These are phyloP conservation scores for Mycalesis mineus DNA, from an alignment of 2,888 invertebrate species.

Conservation along the genomic window DNA sequence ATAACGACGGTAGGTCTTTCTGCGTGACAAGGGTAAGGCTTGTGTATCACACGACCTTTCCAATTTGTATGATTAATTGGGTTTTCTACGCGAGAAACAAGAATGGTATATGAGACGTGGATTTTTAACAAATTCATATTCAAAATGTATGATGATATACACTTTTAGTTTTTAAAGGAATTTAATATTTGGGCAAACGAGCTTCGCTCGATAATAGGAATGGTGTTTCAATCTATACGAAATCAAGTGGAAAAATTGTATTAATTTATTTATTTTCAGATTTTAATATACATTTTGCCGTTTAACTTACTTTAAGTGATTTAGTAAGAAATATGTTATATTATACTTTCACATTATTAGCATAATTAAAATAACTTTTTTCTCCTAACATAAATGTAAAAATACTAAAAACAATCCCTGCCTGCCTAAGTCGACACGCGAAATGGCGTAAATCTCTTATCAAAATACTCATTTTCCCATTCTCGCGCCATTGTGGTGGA, in stretches of 20 bases:
- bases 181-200: too few species aligned
- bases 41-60: constrained; percentile 24
- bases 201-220: too few species aligned
- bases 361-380: too few species aligned
- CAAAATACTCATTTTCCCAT: constrained; percentile 52
- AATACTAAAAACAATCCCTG: constrained; percentile 37
- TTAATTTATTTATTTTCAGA: too few species aligned
- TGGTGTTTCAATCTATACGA: too few species aligned
- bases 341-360: too few species aligned
- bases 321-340: too few species aligned
- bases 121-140: neutral
- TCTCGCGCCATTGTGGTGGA: constrained; percentile 9
- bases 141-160: neutral
- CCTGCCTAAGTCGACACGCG: constrained; percentile 59
- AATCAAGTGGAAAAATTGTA: too few species aligned
- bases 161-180: neutral
- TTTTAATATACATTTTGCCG: too few species aligned
- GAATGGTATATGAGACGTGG: constrained; percentile 8
- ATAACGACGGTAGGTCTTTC: constrained; percentile 26
- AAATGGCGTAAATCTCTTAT: constrained; percentile 61
- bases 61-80: constrained; percentile 29
- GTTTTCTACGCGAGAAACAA: constrained; percentile 7
- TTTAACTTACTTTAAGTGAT: too few species aligned
- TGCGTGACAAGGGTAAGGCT: constrained; percentile 27
- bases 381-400: neutral